These are phyloP conservation scores for Linyphia triangularis DNA, from an alignment of 2,888 invertebrate genomes.

Conservation along the genomic window DNA sequence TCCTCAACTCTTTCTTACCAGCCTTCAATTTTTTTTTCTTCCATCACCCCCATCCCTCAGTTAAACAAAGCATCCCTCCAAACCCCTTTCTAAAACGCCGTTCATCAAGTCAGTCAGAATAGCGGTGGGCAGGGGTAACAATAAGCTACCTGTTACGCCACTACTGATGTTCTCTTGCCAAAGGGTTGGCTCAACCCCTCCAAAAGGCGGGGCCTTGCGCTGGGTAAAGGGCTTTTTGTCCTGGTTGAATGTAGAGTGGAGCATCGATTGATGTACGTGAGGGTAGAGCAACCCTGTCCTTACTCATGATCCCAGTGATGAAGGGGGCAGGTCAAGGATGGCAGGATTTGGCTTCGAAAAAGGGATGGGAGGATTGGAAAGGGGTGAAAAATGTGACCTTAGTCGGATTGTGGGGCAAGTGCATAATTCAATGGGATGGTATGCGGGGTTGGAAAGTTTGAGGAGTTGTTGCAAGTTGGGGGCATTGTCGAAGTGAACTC, in stretches of 20 bases:
- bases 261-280: not conserved
- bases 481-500: not conserved
- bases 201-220: slow-evolving; percentile 50
- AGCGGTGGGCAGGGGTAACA: slow-evolving; percentile 32
- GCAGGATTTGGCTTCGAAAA: not conserved
- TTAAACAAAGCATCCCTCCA: slow-evolving; percentile 48
- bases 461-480: not conserved
- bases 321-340: slow-evolving; percentile 61
- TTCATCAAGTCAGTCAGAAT: slow-evolving; percentile 50
- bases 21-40: not conserved
- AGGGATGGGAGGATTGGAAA: not conserved
- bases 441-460: not conserved
- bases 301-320: slow-evolving; percentile 28
- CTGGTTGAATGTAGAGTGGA: slow-evolving; percentile 28
- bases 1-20: slow-evolving; percentile 14
- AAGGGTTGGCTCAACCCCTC: slow-evolving; percentile 43
- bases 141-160: slow-evolving; percentile 61
- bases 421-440: slow-evolving; percentile 26
- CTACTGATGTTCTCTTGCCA: slow-evolving; percentile 18
- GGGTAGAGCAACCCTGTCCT: slow-evolving; percentile 63
- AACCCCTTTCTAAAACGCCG: slow-evolving; percentile 30
- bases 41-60: slow-evolving; percentile 14
- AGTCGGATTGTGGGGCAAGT: slow-evolving; percentile 36
- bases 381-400: slow-evolving; percentile 55
- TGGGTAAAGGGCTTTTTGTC: slow-evolving; percentile 27